A percentile compares a stretch with the other conserved stretches of the same genome.
Evolutionary conservation across 2,113 vertebrate genomes (phyloP).

Genomic region (Planiliza haematocheilus): DNA sequence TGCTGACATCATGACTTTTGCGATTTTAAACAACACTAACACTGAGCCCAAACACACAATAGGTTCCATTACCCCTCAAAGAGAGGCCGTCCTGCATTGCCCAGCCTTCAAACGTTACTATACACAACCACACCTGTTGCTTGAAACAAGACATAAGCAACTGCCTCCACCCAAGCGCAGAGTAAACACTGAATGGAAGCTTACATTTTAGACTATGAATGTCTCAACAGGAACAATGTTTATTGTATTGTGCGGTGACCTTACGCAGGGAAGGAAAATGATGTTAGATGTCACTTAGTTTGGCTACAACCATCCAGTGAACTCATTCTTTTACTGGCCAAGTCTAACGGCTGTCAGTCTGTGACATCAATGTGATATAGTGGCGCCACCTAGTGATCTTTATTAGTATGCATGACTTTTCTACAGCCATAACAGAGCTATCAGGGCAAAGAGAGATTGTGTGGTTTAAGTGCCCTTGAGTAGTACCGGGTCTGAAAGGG

Average conservation of each 20-base stretch:
- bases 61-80: slow-evolving; percentile 9
- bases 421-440: neutral
- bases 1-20: slow-evolving; percentile 17
- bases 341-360: neutral
- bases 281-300: slow-evolving; percentile 18
- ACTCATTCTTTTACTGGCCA: slow-evolving; percentile 48
- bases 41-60: neutral
- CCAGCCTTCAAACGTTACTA: slow-evolving; percentile 37
- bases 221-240: slow-evolving; percentile 36
- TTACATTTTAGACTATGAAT: slow-evolving; percentile 31
- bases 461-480: neutral
- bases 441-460: neutral
- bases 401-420: neutral
- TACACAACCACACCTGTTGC: slow-evolving; percentile 57
- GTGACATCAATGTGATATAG: neutral
- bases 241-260: slow-evolving; percentile 1
- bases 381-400: slow-evolving; percentile 47
- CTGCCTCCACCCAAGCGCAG: slow-evolving; percentile 19
- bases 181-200: slow-evolving; percentile 13
- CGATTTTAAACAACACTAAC: neutral
- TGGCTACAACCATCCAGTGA: slow-evolving; percentile 44
- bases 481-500: neutral
- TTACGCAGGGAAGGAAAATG: slow-evolving; percentile 8
- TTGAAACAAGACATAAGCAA: slow-evolving; percentile 18
- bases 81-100: neutral